Conservation (phyloP, 23 tunicate genomes). For the Halocynthia roretzi region DNA sequence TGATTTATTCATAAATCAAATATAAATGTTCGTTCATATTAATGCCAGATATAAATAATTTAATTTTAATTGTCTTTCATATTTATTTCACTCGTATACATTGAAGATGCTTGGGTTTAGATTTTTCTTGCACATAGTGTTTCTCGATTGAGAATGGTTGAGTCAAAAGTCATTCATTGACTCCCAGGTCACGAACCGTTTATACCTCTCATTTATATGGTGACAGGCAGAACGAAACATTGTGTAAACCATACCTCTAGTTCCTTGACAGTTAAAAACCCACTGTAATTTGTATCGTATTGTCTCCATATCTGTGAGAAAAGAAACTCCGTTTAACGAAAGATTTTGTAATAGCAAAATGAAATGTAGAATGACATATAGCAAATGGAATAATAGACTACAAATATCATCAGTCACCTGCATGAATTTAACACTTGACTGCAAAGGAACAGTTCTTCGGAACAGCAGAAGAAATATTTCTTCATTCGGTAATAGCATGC, state of each 20-base stretch:
- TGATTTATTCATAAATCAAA: neutral
- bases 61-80: too few species aligned
- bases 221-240: neutral
- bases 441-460: slow-evolving; percentile 70
- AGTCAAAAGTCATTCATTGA: too few species aligned
- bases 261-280: slow-evolving; percentile 54
- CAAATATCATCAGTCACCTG: slow-evolving; percentile 18
- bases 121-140: too few species aligned
- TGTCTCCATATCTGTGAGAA: slow-evolving; percentile 63
- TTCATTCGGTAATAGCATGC: slow-evolving; percentile 68
- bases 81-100: too few species aligned
- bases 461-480: slow-evolving; percentile 69
- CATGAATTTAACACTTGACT: slow-evolving; percentile 84
- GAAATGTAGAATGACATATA: neutral
- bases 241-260: slow-evolving; percentile 32
- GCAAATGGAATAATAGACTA: neutral
- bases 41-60: too few species aligned
- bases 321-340: neutral
- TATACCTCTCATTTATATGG: too few species aligned
- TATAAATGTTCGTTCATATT: neutral
- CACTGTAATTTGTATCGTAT: slow-evolving; percentile 67
- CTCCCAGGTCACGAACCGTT: too few species aligned
- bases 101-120: too few species aligned
- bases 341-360: neutral
- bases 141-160: too few species aligned